Evolutionary conservation across 30 jellyfish, hydroid and myxozoan genomes (phyloP), one percentile per base, ranked within the genome.

Genomic region (Sanderia malayensis): DNA sequence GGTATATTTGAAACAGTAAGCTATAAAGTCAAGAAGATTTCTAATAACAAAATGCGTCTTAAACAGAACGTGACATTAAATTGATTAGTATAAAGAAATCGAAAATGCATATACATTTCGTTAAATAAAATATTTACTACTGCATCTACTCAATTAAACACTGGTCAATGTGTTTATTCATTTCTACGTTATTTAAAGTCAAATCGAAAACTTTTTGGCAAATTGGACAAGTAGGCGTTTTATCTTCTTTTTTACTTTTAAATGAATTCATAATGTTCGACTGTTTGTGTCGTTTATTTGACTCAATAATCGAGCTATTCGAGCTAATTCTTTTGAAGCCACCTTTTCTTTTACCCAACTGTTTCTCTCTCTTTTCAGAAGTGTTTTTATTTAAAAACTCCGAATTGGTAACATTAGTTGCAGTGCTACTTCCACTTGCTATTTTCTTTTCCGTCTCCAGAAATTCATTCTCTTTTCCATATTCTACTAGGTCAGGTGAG

Each of bases 131-230:
- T n/a, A n/a, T n/a, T n/a, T n/a, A n/a, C n/a, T n/a, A n/a, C n/a
- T n/a, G n/a, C 6, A 37, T 37, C 63, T 55, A 80, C 71, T 88
- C 87, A 59, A 89, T 89, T 0, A 89, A 64, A 47, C 97, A 89
- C 19, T 63, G 37, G 55, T 89, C 97, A 17, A 89, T 89, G 47
- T 89, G 97, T 37, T 20, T 55, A 58, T 89, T 89, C 0, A 89
- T 44, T 17, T 82, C 94, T 28, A 8, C 73, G 67, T 81, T 89
- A 26, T 24, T 67, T 25, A 31, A 19, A 6, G 70, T 79, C 30
- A 20, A 46, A 46, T 76, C 89, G 44, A 89, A 89, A 7, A 19
- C 68, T 30, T 34, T 82, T 31, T 47, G 64, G 44, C 97, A 89
- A 0, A 89, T 32, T 2, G 97, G 97, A 76, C 97, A 89, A 26